Evolutionary conservation across 2,797 vertebrate species (phyloP), one percentile per base, ranked within the genome.

Genomic region (Lutjanus campechanus): DNA sequence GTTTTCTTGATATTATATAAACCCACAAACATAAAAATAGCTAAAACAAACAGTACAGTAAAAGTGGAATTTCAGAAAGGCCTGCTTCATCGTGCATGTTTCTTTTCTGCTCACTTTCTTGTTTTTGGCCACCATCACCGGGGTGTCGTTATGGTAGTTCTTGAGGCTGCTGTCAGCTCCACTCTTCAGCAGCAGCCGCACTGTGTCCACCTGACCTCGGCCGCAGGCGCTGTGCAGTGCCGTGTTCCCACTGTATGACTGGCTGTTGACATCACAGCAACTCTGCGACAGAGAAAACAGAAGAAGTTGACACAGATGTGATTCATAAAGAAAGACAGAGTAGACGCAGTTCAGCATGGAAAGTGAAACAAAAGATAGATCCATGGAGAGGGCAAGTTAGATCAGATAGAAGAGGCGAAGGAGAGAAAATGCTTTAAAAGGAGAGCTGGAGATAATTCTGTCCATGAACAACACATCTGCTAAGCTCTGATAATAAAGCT

Each of bases 101-200:
- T 54, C 13, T 13, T 19, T 51, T 44, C 73, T 4, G 47, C 95
- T 94, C 68, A 98, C 97, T 94, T 95, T 95, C 78, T 96, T 96
- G 91, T 97, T 97, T 77, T 95, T 97, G 46, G 97, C 96, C 91
- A 98, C 96, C 94, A 97, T 98, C 69, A 98, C 93, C 0, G 97
- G 94, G 0, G 97, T 98, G 88, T 98, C 97, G 0, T 98, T 98
- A 87, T 98, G 97, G 62, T 97, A 96, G 91, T 98, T 98, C 91
- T 98, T 97, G 76, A 98, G 90, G 84, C 96, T 96, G 70, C 96
- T 95, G 89, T 98, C 97, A 0, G 97, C 97, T 16, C 97, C 97
- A 9, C 93, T 97, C 76, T 96, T 96, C 55, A 98, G 93, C 69
- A 98, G 94, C 19, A 96, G 88, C 7, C 97, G 89, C 62, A 97